Evolutionary conservation across 1,140 invertebrate genomes (phyloP), one percentile per base, ranked within the genome.

Genomic region (Matsumurasca onukii): DNA sequence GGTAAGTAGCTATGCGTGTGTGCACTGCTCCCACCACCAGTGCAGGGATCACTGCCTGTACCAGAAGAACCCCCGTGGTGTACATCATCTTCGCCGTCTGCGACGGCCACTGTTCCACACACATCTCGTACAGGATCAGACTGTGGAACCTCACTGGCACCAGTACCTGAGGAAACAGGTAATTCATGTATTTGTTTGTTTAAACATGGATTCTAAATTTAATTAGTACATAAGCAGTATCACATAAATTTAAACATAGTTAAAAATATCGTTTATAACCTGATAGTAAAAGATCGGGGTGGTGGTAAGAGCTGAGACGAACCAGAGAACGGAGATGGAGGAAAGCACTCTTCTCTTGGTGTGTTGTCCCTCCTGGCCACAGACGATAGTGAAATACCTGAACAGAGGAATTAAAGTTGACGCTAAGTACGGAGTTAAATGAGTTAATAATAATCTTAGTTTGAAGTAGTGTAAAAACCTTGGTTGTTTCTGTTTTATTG

Each of bases 1-100:
- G 74, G 72, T 82, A 80, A 2, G 77, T 72, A 25, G 79, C 83
- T 24, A 86, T 86, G 30, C 80, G 72, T 2, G 80, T 78, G 72
- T 87, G 84, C 0, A 84, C 82, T 17, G 81, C 75, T 9, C 76
- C 75, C 2, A 87, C 78, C 15, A 85, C 84, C 20, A 81, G 70
- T 49, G 83, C 82, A 0, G 85, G 85, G 15, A 85, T 78, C 34
- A 86, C 76, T 67, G 86, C 84, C 73, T 85, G 83, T 15, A 84
- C 77, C 34, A 86, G 71, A 67, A 86, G 77, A 2, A 83, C 79
- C 3, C 78, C 78, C 12, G 85, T 79, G 1, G 81, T 80, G 75
- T 86, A 86, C 0, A 78, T 73, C 12, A 81, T 75, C 71, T 84
- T 82, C 52, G 80, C 77, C 27, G 76, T 72, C 12, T 73, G 71